Conservation (phyloP, 2,888 invertebrate species). For the Pristionchus entomophagus region DNA sequence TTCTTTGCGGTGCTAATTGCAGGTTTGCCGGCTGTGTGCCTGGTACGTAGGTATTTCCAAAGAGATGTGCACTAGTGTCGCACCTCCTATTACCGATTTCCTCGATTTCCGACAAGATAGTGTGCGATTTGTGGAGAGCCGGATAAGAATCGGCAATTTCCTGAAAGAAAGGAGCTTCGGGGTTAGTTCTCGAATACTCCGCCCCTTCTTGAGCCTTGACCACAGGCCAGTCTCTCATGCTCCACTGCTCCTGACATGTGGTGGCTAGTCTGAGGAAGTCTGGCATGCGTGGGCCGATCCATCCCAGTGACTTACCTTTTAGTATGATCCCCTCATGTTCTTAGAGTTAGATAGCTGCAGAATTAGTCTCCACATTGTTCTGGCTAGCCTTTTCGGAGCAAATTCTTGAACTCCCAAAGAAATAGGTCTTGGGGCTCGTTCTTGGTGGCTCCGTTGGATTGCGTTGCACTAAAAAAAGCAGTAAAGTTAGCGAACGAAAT, state of each 20-base stretch:
- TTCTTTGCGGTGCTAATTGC: not conserved
- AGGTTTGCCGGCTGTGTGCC: not conserved
- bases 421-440: no score
- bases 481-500: not conserved
- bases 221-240: not conserved
- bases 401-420: no score
- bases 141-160: not conserved
- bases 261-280: not conserved
- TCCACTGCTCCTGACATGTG: not conserved
- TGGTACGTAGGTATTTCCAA: not conserved
- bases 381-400: not conserved
- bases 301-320: not conserved
- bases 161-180: not conserved
- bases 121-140: not conserved
- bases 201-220: not conserved
- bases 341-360: not conserved
- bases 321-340: not conserved
- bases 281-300: not conserved
- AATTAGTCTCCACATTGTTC: not conserved
- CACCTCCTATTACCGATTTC: constrained; percentile 14
- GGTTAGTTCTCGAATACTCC: not conserved
- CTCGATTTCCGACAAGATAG: not conserved
- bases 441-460: no score
- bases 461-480: no score
- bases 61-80: not conserved